A percentile compares a stretch with the other conserved stretches of the same genome.
Evolutionary conservation across 2,888 invertebrate species (phyloP).

Genomic region (Pteria penguin): DNA sequence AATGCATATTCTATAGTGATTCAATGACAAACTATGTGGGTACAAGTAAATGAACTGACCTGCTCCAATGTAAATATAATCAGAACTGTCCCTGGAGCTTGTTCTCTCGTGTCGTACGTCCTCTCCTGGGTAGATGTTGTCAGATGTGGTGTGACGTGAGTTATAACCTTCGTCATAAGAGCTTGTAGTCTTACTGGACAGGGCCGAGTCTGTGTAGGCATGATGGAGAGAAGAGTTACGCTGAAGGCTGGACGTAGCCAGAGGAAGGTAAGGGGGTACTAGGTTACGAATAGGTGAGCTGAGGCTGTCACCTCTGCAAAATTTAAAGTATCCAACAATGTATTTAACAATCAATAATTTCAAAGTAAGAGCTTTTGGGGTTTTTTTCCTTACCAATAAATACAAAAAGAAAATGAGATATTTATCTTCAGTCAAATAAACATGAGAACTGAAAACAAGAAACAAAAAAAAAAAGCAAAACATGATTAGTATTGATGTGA

Average conservation of each 20-base stretch:
- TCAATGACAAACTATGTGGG: too few relatives aligned
- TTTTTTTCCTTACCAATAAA: too few relatives aligned
- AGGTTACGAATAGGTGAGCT: conserved; percentile 26
- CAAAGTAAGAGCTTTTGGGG: too few relatives aligned
- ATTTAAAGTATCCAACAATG: too few relatives aligned
- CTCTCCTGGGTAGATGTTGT: conserved; percentile 7
- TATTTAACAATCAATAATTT: too few relatives aligned
- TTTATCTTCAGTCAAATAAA: too few relatives aligned
- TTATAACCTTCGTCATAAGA: conserved; percentile 27
- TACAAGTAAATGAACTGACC: not conserved
- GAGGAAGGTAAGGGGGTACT: conserved; percentile 10
- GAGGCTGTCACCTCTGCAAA: conserved; percentile 31
- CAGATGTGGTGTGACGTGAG: conserved; percentile 2
- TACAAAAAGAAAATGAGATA: too few relatives aligned
- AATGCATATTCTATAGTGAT: too few relatives aligned
- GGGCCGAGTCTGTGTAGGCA: conserved; percentile 36
- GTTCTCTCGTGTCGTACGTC: conserved; percentile 47
- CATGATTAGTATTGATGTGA: too few relatives aligned
- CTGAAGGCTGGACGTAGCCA: conserved; percentile 31
- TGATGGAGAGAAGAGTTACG: conserved; percentile 30
- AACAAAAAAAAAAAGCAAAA: too few relatives aligned
- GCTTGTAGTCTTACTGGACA: conserved; percentile 11
- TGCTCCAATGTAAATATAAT: conserved; percentile 45
- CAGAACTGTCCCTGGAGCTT: conserved; percentile 63
- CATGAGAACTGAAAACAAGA: too few relatives aligned